Evolutionary conservation across 2,113 vertebrate genomes (phyloP), one percentile per base, ranked within the genome.

Genomic region (Salvelinus fontinalis): DNA sequence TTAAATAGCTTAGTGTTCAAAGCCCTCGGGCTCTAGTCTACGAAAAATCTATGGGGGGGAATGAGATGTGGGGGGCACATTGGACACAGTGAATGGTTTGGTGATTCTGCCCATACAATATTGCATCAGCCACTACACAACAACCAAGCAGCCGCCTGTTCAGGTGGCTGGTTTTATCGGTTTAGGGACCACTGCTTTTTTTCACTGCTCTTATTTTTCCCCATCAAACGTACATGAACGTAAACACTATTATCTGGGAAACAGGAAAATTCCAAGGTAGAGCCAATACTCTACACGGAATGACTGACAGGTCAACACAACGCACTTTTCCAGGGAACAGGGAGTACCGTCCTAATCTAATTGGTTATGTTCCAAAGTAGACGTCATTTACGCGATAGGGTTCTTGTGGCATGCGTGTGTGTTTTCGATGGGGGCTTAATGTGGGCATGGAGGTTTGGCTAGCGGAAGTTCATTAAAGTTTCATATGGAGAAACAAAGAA

Each of bases 231-330:
- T 29, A 65, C 22, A 31, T n/a, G 49, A 54, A 31, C 18, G 16
- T 31, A 64, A 76, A 81, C 71, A 84, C 34, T 59, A 73, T 57
- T 74, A 74, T 67, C 60, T 74, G 20, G 18, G 14, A 69, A 57
- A 31, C 2, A 2, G 60, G 69, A 80, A 75, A 31, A n/a, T 78
- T 71, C 51, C 64, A 76, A 13, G 24, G 29, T 18, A 54, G 39
- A 20, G 39, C 14, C 0, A 27, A 3, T 51, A 68, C 67, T 49
- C 73, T 22, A 68, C 67, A 60, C 67, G 29, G 29, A 77, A 80
- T 72, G 66, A 75, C 62, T 51, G 27, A 73, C 24, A 16, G 16
- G 57, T 68, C 5, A 34, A 39, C 6, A 64, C 62, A 22, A 64
- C n/a, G 66, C 22, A 59, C 24, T 66, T 29, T 1, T 14, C 16